Evolutionary conservation across 2,888 invertebrate species (phyloP).

Genomic region (Scaptomyza parva): DNA sequence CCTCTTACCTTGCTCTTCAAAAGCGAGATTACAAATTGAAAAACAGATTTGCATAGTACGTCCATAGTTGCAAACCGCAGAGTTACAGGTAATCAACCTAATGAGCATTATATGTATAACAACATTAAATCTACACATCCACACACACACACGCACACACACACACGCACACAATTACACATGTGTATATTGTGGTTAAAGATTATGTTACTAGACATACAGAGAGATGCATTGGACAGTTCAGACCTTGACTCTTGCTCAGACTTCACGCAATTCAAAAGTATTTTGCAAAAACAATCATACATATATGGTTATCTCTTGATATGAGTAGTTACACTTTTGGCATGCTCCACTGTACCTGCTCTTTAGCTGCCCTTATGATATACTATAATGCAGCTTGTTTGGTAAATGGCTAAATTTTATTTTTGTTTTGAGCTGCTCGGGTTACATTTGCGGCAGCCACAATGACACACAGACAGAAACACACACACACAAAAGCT

Average conservation of each 20-base stretch:
- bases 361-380: slow-evolving; percentile 6
- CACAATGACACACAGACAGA: slow-evolving; percentile 19
- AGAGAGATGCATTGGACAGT: not conserved
- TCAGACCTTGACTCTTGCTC: not conserved
- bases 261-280: no score
- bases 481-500: slow-evolving; percentile 14
- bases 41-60: slow-evolving; percentile 10
- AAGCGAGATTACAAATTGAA: slow-evolving; percentile 30
- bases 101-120: slow-evolving; percentile 47
- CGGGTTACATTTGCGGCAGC: slow-evolving; percentile 36
- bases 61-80: not conserved
- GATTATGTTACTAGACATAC: not conserved
- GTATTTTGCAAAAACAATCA: no score
- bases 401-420: slow-evolving; percentile 42
- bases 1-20: slow-evolving; percentile 1
- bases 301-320: not conserved
- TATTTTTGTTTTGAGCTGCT: slow-evolving; percentile 20
- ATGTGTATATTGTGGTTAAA: not conserved
- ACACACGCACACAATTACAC: not conserved
- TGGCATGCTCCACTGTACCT: slow-evolving; percentile 30
- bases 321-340: slow-evolving; percentile 27
- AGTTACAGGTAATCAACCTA: slow-evolving; percentile 61
- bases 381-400: slow-evolving; percentile 35
- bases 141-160: not conserved
- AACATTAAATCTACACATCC: not conserved